Percentiles rank a stretch among this genome's conserved stretches.
phyloP scores from a whole-genome alignment of 2,888 invertebrate species.

The Lucinisca nassula region DNA sequence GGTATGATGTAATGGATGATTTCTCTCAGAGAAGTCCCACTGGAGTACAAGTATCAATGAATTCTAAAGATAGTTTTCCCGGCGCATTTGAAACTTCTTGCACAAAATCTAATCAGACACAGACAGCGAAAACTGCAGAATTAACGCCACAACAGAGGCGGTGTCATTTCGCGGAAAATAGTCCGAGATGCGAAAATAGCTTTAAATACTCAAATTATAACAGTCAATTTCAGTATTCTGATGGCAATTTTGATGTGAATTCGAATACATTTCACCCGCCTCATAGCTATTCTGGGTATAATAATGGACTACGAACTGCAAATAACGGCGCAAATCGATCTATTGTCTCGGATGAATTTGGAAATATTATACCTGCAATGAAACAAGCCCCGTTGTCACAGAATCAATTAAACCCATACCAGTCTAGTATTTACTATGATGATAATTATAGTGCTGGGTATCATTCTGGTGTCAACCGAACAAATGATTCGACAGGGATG shows the following conservation, averaged over 20 bases:
- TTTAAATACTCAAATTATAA: slow-evolving; percentile 69
- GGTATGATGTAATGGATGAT: slow-evolving; percentile 60
- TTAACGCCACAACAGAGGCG: slow-evolving; percentile 62
- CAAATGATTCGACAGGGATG: slow-evolving; percentile 67
- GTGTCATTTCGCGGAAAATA: slow-evolving; percentile 62
- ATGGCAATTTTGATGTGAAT: slow-evolving; percentile 71
- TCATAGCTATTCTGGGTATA: slow-evolving; percentile 68
- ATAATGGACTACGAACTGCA: slow-evolving; percentile 66
- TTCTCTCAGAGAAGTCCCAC: slow-evolving; percentile 59
- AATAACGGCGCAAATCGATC: slow-evolving; percentile 61
- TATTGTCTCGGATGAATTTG: slow-evolving; percentile 60
- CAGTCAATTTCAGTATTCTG: slow-evolving; percentile 65
- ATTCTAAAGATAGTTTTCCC: slow-evolving; percentile 69
- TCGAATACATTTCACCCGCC: slow-evolving; percentile 69
- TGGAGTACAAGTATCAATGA: slow-evolving; percentile 50
- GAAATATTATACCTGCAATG: slow-evolving; percentile 64
- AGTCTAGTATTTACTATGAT: slow-evolving; percentile 70
- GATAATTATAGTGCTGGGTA: slow-evolving; percentile 77
- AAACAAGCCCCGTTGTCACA: slow-evolving; percentile 63
- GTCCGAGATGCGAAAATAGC: slow-evolving; percentile 55
- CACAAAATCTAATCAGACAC: slow-evolving; percentile 67
- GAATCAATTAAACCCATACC: slow-evolving; percentile 65
- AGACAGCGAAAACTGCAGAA: slow-evolving; percentile 61
- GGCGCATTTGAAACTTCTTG: slow-evolving; percentile 61
- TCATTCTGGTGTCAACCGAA: slow-evolving; percentile 73